A percentile compares a stretch with the other conserved stretches of the same genome.
phyloP scores from a whole-genome alignment of 2,888 invertebrate species.

The Callyntrura sp. region DNA sequence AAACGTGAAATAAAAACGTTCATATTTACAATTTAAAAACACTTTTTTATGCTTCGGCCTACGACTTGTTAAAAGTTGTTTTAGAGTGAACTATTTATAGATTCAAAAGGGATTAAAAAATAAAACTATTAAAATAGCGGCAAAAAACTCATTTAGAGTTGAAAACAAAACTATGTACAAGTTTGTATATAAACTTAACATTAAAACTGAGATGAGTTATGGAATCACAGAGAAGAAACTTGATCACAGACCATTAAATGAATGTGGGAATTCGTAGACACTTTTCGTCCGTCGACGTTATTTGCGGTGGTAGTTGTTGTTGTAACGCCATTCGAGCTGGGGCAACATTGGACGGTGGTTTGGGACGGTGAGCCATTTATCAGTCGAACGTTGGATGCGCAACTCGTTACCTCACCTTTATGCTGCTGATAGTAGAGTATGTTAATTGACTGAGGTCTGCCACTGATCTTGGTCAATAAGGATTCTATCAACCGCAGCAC shows the following conservation, averaged over 20 bases:
- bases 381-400: slow-evolving; percentile 85
- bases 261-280: slow-evolving; percentile 77
- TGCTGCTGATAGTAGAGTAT: slow-evolving; percentile 79
- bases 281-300: slow-evolving; percentile 76
- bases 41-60: too few species aligned
- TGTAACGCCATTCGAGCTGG: slow-evolving; percentile 64
- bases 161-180: neutral
- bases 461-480: slow-evolving; percentile 85
- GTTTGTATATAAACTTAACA: neutral
- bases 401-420: slow-evolving; percentile 84
- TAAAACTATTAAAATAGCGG: neutral
- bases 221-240: slow-evolving; percentile 81
- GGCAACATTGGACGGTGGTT: slow-evolving; percentile 83
- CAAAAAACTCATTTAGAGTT: neutral
- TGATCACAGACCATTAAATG: slow-evolving; percentile 82
- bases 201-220: slow-evolving; percentile 39
- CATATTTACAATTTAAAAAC: too few species aligned
- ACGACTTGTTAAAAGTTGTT: too few species aligned
- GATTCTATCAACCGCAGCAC: slow-evolving; percentile 88
- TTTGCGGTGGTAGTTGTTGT: slow-evolving; percentile 42
- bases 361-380: slow-evolving; percentile 84
- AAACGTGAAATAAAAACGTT: too few species aligned
- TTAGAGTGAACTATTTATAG: too few species aligned
- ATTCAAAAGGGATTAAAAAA: neutral
- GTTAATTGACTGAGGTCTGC: slow-evolving; percentile 81